Percentiles rank a stretch among this genome's conserved stretches.
Conservation (phyloP, 1,140 invertebrate genomes). For the Rhyzopertha dominica region DNA sequence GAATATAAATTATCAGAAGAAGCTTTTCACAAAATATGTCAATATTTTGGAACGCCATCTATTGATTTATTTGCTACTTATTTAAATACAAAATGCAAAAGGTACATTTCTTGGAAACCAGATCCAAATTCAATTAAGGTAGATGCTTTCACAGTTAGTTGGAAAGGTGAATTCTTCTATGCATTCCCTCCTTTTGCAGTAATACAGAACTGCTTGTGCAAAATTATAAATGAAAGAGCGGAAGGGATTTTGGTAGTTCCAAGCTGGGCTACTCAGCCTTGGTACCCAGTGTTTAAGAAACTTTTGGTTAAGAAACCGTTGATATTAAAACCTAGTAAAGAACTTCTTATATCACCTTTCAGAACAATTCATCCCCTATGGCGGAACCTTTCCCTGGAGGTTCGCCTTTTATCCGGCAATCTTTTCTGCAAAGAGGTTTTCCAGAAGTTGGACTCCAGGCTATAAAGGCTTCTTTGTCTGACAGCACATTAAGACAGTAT, state of each 20-base stretch:
- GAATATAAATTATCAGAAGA: too few relatives aligned
- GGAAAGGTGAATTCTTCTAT: slow-evolving; percentile 5
- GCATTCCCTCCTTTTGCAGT: slow-evolving; percentile 13
- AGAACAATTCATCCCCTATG: slow-evolving; percentile 5
- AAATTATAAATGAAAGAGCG: slow-evolving; percentile 17
- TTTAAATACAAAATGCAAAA: slow-evolving; percentile 13
- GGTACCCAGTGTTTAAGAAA: slow-evolving; percentile 13
- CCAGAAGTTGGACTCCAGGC: too few relatives aligned
- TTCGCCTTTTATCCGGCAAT: slow-evolving; percentile 10
- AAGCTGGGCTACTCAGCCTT: slow-evolving; percentile 12
- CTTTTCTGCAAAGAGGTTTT: slow-evolving; percentile 6
- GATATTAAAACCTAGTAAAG: slow-evolving; percentile 11
- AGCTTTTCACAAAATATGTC: slow-evolving; percentile 7
- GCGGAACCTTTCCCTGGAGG: slow-evolving; percentile 8
- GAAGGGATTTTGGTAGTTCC: slow-evolving; percentile 14
- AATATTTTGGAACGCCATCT: slow-evolving; percentile 9
- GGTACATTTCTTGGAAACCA: slow-evolving; percentile 11
- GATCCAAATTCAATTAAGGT: neutral
- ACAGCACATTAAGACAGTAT: slow-evolving; percentile 11
- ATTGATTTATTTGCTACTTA: slow-evolving; percentile 15
- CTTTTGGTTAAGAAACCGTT: slow-evolving; percentile 11
- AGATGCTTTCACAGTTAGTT: slow-evolving; percentile 7
- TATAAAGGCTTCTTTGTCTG: too few relatives aligned
- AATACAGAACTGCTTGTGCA: slow-evolving; percentile 5
- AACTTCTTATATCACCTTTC: slow-evolving; percentile 9